A percentile compares a stretch with the other conserved stretches of the same genome.
Evolutionary conservation across 2,888 invertebrate genomes (phyloP).

Genomic region (Drosophila dives): DNA sequence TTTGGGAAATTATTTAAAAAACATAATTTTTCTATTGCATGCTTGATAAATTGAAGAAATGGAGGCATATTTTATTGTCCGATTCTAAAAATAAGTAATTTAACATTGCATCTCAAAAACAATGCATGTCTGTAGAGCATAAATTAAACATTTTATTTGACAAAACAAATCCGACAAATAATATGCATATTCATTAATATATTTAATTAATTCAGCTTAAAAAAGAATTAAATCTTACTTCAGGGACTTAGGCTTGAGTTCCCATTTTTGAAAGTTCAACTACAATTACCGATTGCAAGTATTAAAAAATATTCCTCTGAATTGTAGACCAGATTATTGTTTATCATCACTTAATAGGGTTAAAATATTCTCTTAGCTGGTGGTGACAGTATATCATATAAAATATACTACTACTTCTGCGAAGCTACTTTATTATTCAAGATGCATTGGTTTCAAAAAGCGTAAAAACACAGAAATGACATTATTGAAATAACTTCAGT

Average conservation of each 20-base stretch:
- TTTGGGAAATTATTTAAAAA: not conserved
- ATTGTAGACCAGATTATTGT: not conserved
- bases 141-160: not conserved
- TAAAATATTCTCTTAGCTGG: not conserved
- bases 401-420: not conserved
- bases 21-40: not conserved
- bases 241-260: fast-evolving
- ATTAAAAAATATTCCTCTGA: not conserved
- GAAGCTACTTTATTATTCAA: not conserved
- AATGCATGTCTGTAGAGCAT: not conserved
- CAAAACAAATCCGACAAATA: not conserved
- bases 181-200: not conserved
- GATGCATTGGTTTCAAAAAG: not conserved
- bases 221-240: not conserved
- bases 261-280: not conserved
- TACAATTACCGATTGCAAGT: not conserved
- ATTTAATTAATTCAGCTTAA: not conserved
- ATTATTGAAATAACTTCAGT: not conserved
- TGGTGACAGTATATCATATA: too few relatives aligned
- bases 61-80: fast-evolving
- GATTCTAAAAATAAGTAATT: not conserved
- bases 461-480: too few relatives aligned
- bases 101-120: not conserved
- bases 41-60: not conserved
- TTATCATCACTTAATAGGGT: not conserved